These are phyloP conservation scores for Stenurella melanura DNA, from an alignment of 2,888 invertebrate genomes.

Conservation along the genomic window DNA sequence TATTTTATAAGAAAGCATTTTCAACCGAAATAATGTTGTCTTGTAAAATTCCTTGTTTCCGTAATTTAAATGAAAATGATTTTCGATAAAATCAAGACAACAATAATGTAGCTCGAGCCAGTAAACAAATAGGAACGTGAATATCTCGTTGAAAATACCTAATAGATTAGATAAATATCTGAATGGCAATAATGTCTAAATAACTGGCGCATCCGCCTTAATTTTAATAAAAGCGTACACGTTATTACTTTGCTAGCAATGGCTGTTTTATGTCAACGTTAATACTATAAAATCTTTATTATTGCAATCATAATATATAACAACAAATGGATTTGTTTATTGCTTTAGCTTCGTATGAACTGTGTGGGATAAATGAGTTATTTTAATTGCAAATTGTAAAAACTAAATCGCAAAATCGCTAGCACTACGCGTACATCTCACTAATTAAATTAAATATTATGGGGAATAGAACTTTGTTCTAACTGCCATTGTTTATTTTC, in stretches of 20 bases:
- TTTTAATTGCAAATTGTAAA: not conserved
- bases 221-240: not conserved
- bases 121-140: not conserved
- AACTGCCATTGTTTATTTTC: too few species aligned
- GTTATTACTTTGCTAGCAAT: not conserved
- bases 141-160: not conserved
- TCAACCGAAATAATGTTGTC: not conserved
- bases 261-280: not conserved
- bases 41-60: not conserved
- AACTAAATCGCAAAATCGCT: too few species aligned
- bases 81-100: too few species aligned
- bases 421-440: too few species aligned
- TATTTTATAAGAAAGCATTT: not conserved
- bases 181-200: not conserved
- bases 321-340: not conserved
- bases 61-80: not conserved
- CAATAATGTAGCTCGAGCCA: not conserved
- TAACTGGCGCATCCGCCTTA: slow-evolving; percentile 1
- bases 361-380: not conserved
- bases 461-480: too few species aligned
- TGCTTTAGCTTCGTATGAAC: not conserved
- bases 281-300: not conserved
- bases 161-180: too few species aligned
- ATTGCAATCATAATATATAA: not conserved
- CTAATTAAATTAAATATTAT: not conserved